Percentiles rank a stretch among this genome's conserved stretches.
Evolutionary conservation across 2,797 vertebrate species (phyloP).

Genomic region (Ctenochaetus hawaiiensis): DNA sequence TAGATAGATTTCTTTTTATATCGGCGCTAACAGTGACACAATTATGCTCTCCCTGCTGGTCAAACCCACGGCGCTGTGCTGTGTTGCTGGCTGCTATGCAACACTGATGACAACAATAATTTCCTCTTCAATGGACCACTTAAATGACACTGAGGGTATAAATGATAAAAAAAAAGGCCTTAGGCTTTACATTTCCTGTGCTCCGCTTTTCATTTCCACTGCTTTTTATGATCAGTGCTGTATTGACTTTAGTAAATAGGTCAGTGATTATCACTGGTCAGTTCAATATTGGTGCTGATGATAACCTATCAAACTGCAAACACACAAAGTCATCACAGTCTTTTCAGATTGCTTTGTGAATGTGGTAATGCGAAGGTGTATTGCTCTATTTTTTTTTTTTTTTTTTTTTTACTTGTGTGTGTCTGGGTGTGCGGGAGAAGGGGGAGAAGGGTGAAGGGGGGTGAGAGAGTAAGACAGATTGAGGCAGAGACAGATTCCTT

Average conservation of each 20-base stretch:
- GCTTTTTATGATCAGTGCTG: slow-evolving; percentile 63
- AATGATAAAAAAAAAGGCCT: slow-evolving; percentile 63
- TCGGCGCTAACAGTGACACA: slow-evolving; percentile 57
- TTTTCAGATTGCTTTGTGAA: slow-evolving; percentile 52
- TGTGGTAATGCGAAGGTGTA: slow-evolving; percentile 44
- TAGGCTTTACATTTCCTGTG: slow-evolving; percentile 63
- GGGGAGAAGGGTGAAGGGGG: too few species aligned
- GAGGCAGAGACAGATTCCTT: not conserved
- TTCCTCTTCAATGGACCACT: slow-evolving; percentile 53
- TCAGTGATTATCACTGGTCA: slow-evolving; percentile 71
- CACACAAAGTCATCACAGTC: slow-evolving; percentile 74
- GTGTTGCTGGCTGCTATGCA: slow-evolving; percentile 67
- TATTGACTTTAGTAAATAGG: slow-evolving; percentile 82
- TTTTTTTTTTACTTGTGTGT: not conserved
- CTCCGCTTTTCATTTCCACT: slow-evolving; percentile 55
- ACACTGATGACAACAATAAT: slow-evolving; percentile 74
- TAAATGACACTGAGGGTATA: slow-evolving; percentile 69
- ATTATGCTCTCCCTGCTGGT: slow-evolving; percentile 43
- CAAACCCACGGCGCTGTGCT: slow-evolving; percentile 54
- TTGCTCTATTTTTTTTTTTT: slow-evolving; percentile 29
- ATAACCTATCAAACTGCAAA: slow-evolving; percentile 83
- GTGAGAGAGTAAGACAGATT: not conserved
- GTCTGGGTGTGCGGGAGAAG: not conserved
- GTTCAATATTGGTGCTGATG: slow-evolving; percentile 67
- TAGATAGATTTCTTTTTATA: slow-evolving; percentile 67